These are phyloP conservation scores for Tarsius wallacei DNA, from an alignment of 2,797 vertebrate species.

Conservation along the genomic window DNA sequence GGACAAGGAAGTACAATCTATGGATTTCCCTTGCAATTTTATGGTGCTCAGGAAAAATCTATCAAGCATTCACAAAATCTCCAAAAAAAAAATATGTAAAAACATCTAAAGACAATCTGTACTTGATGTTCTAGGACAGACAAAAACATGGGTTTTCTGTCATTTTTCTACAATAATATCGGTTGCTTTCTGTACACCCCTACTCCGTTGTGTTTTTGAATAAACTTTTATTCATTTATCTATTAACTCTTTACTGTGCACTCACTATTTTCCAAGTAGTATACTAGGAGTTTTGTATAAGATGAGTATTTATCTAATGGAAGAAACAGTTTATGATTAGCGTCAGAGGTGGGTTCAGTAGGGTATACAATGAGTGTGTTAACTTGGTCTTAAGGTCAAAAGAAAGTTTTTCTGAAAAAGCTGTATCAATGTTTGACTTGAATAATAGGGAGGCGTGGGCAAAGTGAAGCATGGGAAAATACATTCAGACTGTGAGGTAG, in stretches of 20 bases:
- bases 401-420: neutral
- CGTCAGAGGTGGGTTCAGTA: neutral
- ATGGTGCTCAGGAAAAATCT: neutral
- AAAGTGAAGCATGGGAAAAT: neutral
- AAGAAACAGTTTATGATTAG: neutral
- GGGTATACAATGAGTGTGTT: neutral
- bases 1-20: neutral
- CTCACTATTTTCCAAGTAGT: neutral
- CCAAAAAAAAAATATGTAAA: neutral
- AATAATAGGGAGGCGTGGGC: neutral
- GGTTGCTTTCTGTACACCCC: neutral
- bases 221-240: neutral
- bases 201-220: neutral
- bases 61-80: neutral
- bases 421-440: neutral
- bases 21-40: conserved; percentile 16
- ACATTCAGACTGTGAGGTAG: neutral
- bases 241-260: neutral
- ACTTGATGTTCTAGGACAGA: neutral
- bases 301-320: neutral
- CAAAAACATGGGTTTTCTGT: neutral
- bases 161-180: neutral
- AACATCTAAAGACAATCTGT: neutral
- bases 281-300: neutral
- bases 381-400: neutral